A percentile compares a stretch with the other conserved stretches of the same genome.
Evolutionary conservation across 2,113 vertebrate genomes (phyloP).

Genomic region (Tinamus guttatus): DNA sequence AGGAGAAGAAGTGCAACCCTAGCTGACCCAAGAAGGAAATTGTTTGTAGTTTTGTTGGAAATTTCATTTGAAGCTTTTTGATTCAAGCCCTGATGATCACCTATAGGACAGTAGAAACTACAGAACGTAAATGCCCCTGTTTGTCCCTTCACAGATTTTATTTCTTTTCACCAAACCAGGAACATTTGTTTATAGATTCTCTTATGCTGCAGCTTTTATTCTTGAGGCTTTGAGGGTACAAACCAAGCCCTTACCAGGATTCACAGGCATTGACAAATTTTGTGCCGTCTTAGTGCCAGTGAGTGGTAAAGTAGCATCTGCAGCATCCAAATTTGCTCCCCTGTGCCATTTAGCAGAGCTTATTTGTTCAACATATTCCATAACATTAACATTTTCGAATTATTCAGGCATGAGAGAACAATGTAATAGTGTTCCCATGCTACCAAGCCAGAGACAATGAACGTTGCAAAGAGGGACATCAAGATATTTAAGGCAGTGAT

Average conservation of each 20-base stretch:
- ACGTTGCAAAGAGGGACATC: background rate
- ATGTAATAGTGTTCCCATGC: background rate
- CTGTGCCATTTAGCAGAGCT: background rate
- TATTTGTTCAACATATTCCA: background rate
- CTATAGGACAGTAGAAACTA: too few species aligned
- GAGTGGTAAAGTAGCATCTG: accelerated
- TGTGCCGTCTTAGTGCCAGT: background rate
- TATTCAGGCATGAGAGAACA: background rate
- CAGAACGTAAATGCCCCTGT: background rate
- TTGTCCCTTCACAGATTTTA: too few species aligned
- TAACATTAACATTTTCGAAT: slow-evolving; percentile 1
- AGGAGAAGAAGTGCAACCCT: background rate
- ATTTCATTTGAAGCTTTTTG: background rate
- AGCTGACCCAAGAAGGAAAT: background rate
- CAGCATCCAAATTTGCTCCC: background rate
- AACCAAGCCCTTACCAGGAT: background rate
- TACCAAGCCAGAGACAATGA: background rate
- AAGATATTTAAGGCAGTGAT: background rate
- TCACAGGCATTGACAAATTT: background rate
- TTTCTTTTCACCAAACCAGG: background rate
- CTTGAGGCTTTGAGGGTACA: background rate
- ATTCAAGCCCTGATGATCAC: background rate
- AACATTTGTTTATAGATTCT: background rate
- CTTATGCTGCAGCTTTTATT: background rate
- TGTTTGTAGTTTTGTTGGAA: background rate